Evolutionary conservation across 2,113 vertebrate species (phyloP), one percentile per base, ranked within the genome.

Genomic region (Cyprinodon variegatus): DNA sequence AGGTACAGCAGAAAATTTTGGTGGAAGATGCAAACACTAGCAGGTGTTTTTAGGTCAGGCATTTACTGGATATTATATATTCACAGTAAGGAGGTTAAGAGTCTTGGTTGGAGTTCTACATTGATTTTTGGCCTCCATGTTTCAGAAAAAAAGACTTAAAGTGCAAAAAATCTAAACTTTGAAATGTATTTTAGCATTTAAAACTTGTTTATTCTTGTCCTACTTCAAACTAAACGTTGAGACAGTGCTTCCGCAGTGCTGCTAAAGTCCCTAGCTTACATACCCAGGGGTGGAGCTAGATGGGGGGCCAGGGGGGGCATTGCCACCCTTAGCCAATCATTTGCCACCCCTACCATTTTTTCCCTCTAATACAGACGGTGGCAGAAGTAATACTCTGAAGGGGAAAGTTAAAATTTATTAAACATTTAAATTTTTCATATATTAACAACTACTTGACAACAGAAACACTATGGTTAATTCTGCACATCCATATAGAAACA

Each of bases 31-130:
- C 78, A 65, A 45, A 63, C 9, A 22, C 0, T 8, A 76, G 70
- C 66, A 17, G 62, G 53, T 72, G 53, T 8, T 22, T 9, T n/a
- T n/a, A 11, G 63, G 82, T 84, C 82, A 83, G 68, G 74, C 79
- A 63, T 84, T 57, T 73, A 70, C 68, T 45, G 66, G 39, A 46
- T 72, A 67, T 20, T 57, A 57, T 20, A 15, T 53, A 17, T n/a
- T 53, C 50, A 53, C 7, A 53, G 17, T 15, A 50, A 20, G 5
- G 50, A n/a, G 5, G 9, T n/a, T 9, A 20, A 53, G 6, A 15
- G 6, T 53, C 8, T 8, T 20, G 17, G 20, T 20, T 6, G 50
- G 17, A 53, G 5, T 53, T 53, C 20, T n/a, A 14, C 48, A 50
- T 17, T 12, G 14, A 4, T 50, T 15, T 50, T 4, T 17, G 14